phyloP scores from a whole-genome alignment of 2,797 vertebrate genomes.

The Sebastes melanostomus region DNA sequence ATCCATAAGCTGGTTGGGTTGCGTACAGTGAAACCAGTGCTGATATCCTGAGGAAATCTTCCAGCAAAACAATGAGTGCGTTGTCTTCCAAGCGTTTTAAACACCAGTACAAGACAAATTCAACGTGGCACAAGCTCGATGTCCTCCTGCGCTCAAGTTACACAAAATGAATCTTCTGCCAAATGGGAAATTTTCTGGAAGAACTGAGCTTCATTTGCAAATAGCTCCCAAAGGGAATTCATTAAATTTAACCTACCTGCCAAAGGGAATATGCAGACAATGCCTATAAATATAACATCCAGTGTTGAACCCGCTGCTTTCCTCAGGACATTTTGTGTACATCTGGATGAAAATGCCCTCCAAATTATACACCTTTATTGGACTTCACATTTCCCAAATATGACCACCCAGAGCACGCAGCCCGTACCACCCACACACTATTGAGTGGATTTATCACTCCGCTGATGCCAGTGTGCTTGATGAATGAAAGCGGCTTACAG shows the following conservation, averaged over 20 bases:
- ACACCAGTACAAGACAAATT: conserved; percentile 11
- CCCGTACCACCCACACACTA: conserved; percentile 70
- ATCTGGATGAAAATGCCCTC: conserved; percentile 66
- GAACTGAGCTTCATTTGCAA: conserved; percentile 33
- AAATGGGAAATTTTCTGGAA: conserved; percentile 31
- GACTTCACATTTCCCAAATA: conserved; percentile 72
- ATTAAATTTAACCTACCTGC: conserved; percentile 17
- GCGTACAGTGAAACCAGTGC: conserved; percentile 41
- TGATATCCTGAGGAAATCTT: conserved; percentile 5
- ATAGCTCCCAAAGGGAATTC: conserved; percentile 28
- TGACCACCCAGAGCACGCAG: conserved; percentile 76
- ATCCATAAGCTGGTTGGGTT: conserved; percentile 33
- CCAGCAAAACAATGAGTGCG: neutral
- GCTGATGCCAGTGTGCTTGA: conserved; percentile 60
- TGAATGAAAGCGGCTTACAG: conserved; percentile 67
- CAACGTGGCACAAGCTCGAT: neutral
- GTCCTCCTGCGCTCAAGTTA: conserved; percentile 16
- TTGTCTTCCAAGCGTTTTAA: conserved; percentile 11
- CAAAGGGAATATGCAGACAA: conserved; percentile 37
- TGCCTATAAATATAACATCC: conserved; percentile 43
- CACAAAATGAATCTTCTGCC: conserved; percentile 12
- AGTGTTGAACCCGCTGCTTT: conserved; percentile 32
- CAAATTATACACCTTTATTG: conserved; percentile 73
- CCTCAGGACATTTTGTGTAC: conserved; percentile 56
- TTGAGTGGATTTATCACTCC: conserved; percentile 73